Percentiles rank a stretch among this genome's conserved stretches.
Evolutionary conservation across 2,113 vertebrate genomes (phyloP).

Genomic region (Pleuronectes platessa): DNA sequence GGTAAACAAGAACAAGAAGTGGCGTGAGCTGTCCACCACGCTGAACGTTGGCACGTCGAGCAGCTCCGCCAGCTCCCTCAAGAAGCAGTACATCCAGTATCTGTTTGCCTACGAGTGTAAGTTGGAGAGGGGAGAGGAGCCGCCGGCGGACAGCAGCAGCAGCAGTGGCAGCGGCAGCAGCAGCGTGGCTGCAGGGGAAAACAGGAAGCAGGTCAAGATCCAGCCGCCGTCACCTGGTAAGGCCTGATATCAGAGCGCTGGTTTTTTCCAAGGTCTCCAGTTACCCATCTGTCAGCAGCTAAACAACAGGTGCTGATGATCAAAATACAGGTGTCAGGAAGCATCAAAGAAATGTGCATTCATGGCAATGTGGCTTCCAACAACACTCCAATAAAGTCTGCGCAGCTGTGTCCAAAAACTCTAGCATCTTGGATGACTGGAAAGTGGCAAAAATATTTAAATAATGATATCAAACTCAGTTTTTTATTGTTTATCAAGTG

Average conservation of each 20-base stretch:
- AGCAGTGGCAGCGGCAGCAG: conserved; percentile 76
- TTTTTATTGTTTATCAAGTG: neutral
- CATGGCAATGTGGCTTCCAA: conserved; percentile 10
- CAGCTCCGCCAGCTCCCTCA: conserved; percentile 93
- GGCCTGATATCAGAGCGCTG: conserved; percentile 36
- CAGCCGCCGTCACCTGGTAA: conserved; percentile 97
- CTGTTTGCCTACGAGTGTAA: conserved; percentile 98
- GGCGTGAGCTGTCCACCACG: conserved; percentile 91
- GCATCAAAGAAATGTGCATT: conserved; percentile 39
- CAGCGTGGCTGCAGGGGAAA: conserved; percentile 83
- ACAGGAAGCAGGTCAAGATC: conserved; percentile 94
- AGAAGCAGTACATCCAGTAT: conserved; percentile 98
- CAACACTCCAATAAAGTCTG: conserved; percentile 11
- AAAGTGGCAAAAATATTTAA: neutral
- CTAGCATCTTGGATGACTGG: neutral
- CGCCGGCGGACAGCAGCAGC: conserved; percentile 89
- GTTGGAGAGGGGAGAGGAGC: conserved; percentile 95
- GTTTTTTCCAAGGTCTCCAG: neutral
- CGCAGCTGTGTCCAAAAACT: conserved; percentile 20
- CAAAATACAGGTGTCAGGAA: conserved; percentile 45
- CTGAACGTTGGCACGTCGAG: conserved; percentile 94
- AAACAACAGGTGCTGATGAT: conserved; percentile 57
- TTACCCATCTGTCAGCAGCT: conserved; percentile 50
- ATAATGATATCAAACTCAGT: neutral
- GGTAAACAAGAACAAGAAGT: conserved; percentile 99